Conservation (phyloP, 37 sponge, comb jelly and placozoan genomes). For the Amphimedon queenslandica region DNA sequence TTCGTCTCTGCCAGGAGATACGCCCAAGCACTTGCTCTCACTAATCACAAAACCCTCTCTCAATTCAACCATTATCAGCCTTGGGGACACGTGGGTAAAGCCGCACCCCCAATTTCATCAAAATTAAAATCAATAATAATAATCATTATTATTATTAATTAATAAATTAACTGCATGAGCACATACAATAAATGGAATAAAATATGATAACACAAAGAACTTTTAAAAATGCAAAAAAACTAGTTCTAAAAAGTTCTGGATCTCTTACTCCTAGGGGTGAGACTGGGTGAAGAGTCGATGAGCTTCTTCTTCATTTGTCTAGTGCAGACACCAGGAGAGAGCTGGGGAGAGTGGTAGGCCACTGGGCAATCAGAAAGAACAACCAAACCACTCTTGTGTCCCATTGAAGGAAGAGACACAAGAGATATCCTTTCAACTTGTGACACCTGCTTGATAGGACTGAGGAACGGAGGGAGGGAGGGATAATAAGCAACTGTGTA, state of each 20-base stretch:
- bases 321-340: neutral
- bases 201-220: too few relatives aligned
- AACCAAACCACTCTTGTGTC: too few relatives aligned
- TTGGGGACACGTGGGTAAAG: conserved; percentile 6
- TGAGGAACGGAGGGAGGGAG: too few relatives aligned
- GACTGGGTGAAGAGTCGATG: neutral
- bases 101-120: too few relatives aligned
- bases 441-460: too few relatives aligned
- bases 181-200: neutral
- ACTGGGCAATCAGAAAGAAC: neutral
- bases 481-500: too few relatives aligned
- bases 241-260: too few relatives aligned
- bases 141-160: too few relatives aligned
- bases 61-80: neutral
- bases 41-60: neutral
- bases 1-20: neutral
- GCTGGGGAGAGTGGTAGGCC: neutral
- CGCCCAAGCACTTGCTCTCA: conserved; percentile 14
- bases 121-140: too few relatives aligned
- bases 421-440: too few relatives aligned
- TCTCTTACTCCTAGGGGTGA: neutral
- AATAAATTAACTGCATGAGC: neutral
- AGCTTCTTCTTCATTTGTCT: neutral
- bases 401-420: too few relatives aligned
- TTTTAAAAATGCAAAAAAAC: too few relatives aligned